phyloP scores from a whole-genome alignment of 2,113 vertebrate genomes.

The Crotalus horridus region DNA sequence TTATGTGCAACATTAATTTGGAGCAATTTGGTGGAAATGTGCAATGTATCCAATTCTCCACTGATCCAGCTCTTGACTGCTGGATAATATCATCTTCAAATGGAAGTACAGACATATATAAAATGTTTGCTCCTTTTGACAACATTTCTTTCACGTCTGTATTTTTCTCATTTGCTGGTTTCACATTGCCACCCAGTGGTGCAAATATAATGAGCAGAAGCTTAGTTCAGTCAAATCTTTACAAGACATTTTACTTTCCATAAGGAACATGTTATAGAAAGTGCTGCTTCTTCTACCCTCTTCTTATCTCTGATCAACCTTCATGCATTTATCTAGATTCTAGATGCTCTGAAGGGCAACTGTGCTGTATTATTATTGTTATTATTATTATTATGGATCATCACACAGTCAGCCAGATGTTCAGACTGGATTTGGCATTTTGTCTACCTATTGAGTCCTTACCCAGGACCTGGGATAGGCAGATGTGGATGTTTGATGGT shows the following conservation, averaged over 20 bases:
- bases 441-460: too few relatives aligned
- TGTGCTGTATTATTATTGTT: not conserved
- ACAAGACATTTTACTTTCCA: not conserved
- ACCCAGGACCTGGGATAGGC: too few relatives aligned
- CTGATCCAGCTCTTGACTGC: not conserved
- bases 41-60: not conserved
- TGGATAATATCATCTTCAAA: not conserved
- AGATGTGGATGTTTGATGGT: too few relatives aligned
- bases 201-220: not conserved
- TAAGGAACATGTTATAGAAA: not conserved
- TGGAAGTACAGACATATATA: fast-evolving
- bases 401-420: too few relatives aligned
- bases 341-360: not conserved
- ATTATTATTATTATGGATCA: too few relatives aligned
- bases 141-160: not conserved
- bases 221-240: not conserved
- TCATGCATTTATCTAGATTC: not conserved
- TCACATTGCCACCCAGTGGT: slow-evolving; percentile 37
- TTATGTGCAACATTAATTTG: not conserved
- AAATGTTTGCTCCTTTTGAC: fast-evolving
- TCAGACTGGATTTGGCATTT: too few relatives aligned
- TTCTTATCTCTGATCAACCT: not conserved
- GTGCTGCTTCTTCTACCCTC: not conserved
- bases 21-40: not conserved
- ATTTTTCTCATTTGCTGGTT: not conserved